A percentile compares a stretch with the other conserved stretches of the same genome.
phyloP scores from a whole-genome alignment of 1,140 invertebrate species.

The Saccostrea glomerata region DNA sequence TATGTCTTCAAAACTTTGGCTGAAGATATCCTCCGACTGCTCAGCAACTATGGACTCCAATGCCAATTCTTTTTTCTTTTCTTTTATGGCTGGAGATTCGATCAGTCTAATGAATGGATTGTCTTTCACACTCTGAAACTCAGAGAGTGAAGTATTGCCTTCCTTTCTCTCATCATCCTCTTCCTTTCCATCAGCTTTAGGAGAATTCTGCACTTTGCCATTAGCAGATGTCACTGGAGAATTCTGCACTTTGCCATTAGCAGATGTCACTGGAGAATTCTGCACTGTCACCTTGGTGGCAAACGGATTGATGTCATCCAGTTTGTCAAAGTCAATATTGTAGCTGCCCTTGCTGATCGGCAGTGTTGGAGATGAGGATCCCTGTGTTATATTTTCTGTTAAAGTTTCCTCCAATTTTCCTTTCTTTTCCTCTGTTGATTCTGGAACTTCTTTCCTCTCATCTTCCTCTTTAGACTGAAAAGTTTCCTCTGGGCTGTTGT shows the following conservation, averaged over 20 bases:
- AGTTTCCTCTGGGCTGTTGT: not conserved
- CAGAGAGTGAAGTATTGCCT: conserved; percentile 12
- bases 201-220: not conserved
- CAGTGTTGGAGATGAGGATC: conserved; percentile 14
- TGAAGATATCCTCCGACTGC: conserved; percentile 14
- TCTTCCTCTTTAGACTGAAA: not conserved
- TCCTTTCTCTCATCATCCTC: conserved; percentile 17
- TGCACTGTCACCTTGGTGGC: conserved; percentile 31
- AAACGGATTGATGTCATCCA: conserved; percentile 55
- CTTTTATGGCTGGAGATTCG: conserved; percentile 25
- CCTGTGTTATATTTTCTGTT: not conserved
- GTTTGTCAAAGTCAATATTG: conserved; percentile 52
- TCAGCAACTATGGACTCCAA: conserved; percentile 12
- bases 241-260: not conserved
- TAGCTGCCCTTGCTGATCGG: conserved; percentile 40
- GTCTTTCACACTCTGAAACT: conserved; percentile 40
- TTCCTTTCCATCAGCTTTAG: not conserved
- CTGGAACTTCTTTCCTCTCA: not conserved
- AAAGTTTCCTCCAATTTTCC: not conserved
- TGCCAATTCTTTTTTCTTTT: not conserved
- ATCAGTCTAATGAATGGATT: conserved; percentile 39
- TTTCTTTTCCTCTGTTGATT: not conserved
- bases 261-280: conserved; percentile 46
- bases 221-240: conserved; percentile 33
- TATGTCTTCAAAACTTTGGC: conserved; percentile 45